These are phyloP conservation scores for Papilio helenus DNA, from an alignment of 1,140 invertebrate genomes.

Conservation along the genomic window DNA sequence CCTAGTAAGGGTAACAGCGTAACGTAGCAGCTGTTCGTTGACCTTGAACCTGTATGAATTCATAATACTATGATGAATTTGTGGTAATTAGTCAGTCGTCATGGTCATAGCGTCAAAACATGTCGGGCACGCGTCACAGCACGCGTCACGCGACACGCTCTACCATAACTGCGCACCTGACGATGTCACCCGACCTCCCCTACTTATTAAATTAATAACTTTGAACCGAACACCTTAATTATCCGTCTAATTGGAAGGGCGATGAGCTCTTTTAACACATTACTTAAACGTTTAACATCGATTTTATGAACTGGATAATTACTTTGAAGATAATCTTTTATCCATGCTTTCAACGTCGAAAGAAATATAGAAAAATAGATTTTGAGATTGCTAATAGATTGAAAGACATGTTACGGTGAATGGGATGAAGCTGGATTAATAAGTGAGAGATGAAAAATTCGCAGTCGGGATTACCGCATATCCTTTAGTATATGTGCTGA, in stretches of 20 bases:
- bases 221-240: constrained; percentile 77
- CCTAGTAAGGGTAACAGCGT: neutral
- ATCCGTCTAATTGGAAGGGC: constrained; percentile 78
- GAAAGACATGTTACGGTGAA: neutral
- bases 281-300: constrained; percentile 72
- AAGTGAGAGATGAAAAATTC: neutral
- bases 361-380: neutral
- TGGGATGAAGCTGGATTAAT: neutral
- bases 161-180: constrained; percentile 62
- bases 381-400: neutral
- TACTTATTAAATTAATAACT: constrained; percentile 82
- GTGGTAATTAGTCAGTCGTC: constrained; percentile 19
- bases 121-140: neutral
- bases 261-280: constrained; percentile 78
- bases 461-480: neutral
- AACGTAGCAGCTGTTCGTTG: constrained; percentile 9
- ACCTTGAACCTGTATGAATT: constrained; percentile 17
- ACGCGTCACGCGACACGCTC: constrained; percentile 46
- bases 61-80: neutral
- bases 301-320: constrained; percentile 78
- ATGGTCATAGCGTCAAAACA: constrained; percentile 29
- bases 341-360: neutral
- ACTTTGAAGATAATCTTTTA: constrained; percentile 46
- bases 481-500: no score
- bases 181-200: constrained; percentile 70